A percentile compares a stretch with the other conserved stretches of the same genome.
Evolutionary conservation across 2,113 vertebrate genomes (phyloP).

Genomic region (Pelecanoides urinatrix): DNA sequence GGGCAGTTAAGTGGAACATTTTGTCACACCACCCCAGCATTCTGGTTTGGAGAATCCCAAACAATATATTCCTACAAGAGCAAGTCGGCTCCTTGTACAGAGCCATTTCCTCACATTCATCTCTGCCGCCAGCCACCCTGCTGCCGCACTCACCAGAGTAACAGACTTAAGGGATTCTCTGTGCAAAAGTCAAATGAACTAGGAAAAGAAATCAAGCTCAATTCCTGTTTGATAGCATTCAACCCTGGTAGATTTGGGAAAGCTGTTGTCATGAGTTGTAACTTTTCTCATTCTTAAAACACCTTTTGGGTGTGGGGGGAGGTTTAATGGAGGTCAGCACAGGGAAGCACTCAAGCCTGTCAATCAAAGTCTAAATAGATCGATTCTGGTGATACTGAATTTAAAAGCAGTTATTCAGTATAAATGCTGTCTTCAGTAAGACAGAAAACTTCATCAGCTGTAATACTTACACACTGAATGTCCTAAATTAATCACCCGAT

Average conservation of each 20-base stretch:
- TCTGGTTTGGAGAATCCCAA: background rate
- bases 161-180: background rate
- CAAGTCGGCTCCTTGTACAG: background rate
- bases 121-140: background rate
- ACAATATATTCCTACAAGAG: rapidly evolving
- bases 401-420: background rate
- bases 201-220: background rate
- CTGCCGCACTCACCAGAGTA: background rate
- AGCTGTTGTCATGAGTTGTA: background rate
- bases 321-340: background rate
- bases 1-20: background rate
- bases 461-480: background rate
- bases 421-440: background rate
- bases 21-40: background rate
- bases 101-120: background rate
- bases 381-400: background rate
- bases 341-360: background rate
- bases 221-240: background rate
- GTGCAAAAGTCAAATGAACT: background rate
- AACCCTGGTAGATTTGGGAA: background rate
- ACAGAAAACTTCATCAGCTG: background rate
- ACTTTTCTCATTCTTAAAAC: background rate
- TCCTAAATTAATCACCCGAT: background rate
- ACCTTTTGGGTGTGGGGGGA: background rate
- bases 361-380: background rate